Conservation (phyloP, 1,140 invertebrate species). For the Drosophila pruinosa region DNA sequence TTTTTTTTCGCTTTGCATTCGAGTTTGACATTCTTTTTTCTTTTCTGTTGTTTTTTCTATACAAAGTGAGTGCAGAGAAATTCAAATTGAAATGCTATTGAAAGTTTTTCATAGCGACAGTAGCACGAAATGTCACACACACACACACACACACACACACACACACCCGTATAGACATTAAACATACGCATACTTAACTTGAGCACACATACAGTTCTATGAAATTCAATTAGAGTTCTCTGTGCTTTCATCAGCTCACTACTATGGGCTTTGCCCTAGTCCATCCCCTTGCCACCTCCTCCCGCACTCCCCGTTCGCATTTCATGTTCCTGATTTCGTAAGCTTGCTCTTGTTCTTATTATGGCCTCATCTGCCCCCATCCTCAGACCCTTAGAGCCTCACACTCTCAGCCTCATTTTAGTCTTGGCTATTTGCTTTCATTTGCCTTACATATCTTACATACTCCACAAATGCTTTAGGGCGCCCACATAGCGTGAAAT, state of each 20-base stretch:
- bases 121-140: slow-evolving; percentile 1
- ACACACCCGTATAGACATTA: too few relatives aligned
- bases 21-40: neutral
- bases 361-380: too few relatives aligned
- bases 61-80: slow-evolving; percentile 11
- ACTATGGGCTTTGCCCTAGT: neutral
- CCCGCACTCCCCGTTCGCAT: neutral
- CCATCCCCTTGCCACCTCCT: neutral
- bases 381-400: too few relatives aligned
- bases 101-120: slow-evolving; percentile 54
- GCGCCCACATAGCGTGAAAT: slow-evolving; percentile 57
- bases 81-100: slow-evolving; percentile 65
- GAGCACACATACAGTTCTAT: slow-evolving; percentile 4
- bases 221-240: slow-evolving; percentile 74
- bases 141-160: neutral
- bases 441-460: slow-evolving; percentile 39
- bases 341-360: neutral
- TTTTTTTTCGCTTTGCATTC: neutral
- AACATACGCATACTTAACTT: neutral
- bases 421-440: slow-evolving; percentile 53
- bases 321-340: too few relatives aligned
- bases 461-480: slow-evolving; percentile 18
- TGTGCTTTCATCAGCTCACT: slow-evolving; percentile 60
- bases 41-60: neutral
- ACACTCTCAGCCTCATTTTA: slow-evolving; percentile 1